Conservation (phyloP, 2,888 invertebrate genomes). For the Nomada lathburiana region DNA sequence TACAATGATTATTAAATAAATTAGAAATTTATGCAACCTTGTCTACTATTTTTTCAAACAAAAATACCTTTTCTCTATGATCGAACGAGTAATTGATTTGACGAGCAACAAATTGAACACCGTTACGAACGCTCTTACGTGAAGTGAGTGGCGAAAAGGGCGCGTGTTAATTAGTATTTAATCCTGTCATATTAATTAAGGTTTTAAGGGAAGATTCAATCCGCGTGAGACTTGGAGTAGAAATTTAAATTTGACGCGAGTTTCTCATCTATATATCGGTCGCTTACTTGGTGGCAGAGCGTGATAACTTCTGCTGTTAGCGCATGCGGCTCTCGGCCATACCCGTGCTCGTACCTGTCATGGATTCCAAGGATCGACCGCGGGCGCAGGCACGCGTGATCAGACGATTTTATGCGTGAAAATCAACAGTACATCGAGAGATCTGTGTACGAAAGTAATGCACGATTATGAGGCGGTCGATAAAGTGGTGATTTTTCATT, state of each 20-base stretch:
- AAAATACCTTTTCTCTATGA: constrained; percentile 1
- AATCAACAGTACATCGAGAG: constrained; percentile 56
- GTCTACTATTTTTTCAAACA: not conserved
- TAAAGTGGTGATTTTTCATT: constrained; percentile 62
- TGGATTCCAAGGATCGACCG: constrained; percentile 81
- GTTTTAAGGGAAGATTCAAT: constrained; percentile 19
- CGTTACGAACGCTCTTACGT: constrained; percentile 3
- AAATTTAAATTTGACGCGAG: constrained; percentile 50
- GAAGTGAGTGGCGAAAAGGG: not conserved
- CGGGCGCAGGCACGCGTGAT: constrained; percentile 79
- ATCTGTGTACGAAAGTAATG: constrained; percentile 54
- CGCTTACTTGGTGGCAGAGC: constrained; percentile 61
- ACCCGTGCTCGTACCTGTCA: constrained; percentile 79
- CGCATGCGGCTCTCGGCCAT: constrained; percentile 77
- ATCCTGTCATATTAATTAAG: constrained; percentile 21
- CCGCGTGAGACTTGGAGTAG: not conserved
- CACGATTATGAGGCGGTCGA: constrained; percentile 52
- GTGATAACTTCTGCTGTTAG: constrained; percentile 74
- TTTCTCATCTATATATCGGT: constrained; percentile 62
- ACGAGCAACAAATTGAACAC: constrained; percentile 17
- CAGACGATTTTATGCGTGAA: constrained; percentile 76
- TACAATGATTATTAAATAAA: not conserved
- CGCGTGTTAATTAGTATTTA: constrained; percentile 33
- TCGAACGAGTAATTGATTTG: constrained; percentile 30
- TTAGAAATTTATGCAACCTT: not conserved